Evolutionary conservation across 2,888 invertebrate species (phyloP).

Genomic region (Drosophila silvestris): DNA sequence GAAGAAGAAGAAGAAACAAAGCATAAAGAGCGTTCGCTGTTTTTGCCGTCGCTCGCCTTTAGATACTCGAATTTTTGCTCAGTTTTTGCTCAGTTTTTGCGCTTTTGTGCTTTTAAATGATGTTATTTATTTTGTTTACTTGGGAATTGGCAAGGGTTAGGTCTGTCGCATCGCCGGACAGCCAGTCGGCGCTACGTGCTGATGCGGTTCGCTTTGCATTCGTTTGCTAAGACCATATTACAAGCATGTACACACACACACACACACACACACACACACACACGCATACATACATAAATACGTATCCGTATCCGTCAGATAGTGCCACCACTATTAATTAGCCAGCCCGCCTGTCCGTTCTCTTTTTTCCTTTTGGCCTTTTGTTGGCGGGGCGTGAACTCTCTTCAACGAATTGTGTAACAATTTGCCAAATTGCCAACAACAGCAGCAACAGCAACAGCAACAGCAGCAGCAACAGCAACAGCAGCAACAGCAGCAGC

Average conservation of each 20-base stretch:
- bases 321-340: conserved; percentile 46
- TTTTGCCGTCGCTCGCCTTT: conserved; percentile 26
- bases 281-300: background rate
- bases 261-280: background rate
- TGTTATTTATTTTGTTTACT: conserved; percentile 76
- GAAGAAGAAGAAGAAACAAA: conserved; percentile 17
- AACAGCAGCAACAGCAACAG: conserved; percentile 16
- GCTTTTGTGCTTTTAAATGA: conserved; percentile 56
- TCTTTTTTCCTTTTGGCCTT: conserved; percentile 3
- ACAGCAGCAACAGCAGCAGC: conserved; percentile 24
- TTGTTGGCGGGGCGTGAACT: background rate
- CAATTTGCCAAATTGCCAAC: conserved; percentile 68
- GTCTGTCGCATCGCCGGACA: conserved; percentile 41
- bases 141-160: conserved; percentile 62
- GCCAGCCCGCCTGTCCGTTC: conserved; percentile 22
- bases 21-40: conserved; percentile 47
- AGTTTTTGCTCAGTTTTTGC: conserved; percentile 57
- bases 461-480: conserved; percentile 26
- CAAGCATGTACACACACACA: conserved; percentile 26
- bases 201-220: conserved; percentile 48
- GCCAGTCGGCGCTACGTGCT: conserved; percentile 48
- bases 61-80: conserved; percentile 58
- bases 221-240: conserved; percentile 51
- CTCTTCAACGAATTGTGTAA: conserved; percentile 69
- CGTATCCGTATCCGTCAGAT: conserved; percentile 50